Evolutionary conservation across 2,113 vertebrate genomes (phyloP), one percentile per base, ranked within the genome.

Genomic region (Rhea pennata): DNA sequence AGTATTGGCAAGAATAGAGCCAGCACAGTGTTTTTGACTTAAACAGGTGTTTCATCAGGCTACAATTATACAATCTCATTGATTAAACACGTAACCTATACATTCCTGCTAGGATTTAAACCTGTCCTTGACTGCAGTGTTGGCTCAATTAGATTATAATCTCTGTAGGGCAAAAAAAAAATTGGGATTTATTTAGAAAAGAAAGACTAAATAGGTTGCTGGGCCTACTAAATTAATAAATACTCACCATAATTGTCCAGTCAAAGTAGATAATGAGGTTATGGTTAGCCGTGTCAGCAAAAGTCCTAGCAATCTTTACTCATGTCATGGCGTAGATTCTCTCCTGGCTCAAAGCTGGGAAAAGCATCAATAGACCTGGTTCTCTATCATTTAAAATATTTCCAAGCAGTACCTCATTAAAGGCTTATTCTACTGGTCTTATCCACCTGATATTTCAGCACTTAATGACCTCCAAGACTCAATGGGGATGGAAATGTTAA

Each of bases 261-360:
- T 87, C 4, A 64, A 10, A 27, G 8, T 74, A 66, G 53, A 72
- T 81, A 87, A 82, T 31, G 2, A 33, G 8, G 11, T 40, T 27
- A 39, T 65, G 24, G 1, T 53, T 80, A 72, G 3, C 11, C 17
- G 36, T 1, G 3, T 66, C 51, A 72, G 27, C 17, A 65, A 87
- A 91, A 72, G 39, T 4, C 48, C 33, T 50, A 42, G 10, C 15
- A 54, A 48, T 39, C 14, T 78, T 74, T 67, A 84, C 22, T 17
- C 4, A 3, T 21, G 7, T 42, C 8, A 12, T 0, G 0, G 17
- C 6, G 15, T 44, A 65, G 42, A 67, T 67, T 65, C 31, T 82
- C 2, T 80, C 26, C 14, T 36, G 48, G 11, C 6, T 56, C 6
- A 72, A 59, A 81, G 24, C 27, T 26, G 19, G 3, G 73, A 40